phyloP scores from a whole-genome alignment of 2,113 vertebrate genomes.

The Xiphorhynchus elegans region DNA sequence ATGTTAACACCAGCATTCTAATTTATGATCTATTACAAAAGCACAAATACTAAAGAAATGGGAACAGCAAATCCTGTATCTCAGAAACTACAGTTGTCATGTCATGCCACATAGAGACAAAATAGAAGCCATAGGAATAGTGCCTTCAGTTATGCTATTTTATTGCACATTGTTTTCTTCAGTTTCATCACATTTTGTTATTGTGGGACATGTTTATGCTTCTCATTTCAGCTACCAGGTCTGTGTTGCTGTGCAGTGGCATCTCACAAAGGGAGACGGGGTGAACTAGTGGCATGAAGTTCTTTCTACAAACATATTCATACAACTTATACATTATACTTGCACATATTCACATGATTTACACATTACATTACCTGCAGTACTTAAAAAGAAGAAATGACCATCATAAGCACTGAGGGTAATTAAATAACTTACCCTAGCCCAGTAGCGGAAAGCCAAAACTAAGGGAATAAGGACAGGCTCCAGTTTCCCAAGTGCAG shows the following conservation, averaged over 20 bases:
- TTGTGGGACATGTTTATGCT: background rate
- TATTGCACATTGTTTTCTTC: background rate
- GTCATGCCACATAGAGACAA: background rate
- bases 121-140: background rate
- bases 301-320: background rate
- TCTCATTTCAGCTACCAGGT: background rate
- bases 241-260: background rate
- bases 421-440: slow-evolving; percentile 80
- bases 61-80: background rate
- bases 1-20: background rate
- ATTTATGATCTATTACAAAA: background rate
- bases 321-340: background rate
- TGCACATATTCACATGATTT: background rate
- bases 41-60: background rate
- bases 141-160: background rate
- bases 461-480: slow-evolving; percentile 91
- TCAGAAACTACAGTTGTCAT: background rate
- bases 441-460: slow-evolving; percentile 96
- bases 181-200: background rate
- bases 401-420: background rate
- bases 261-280: background rate
- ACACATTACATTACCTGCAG: background rate
- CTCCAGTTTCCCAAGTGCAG: slow-evolving; percentile 89
- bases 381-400: background rate
- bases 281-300: background rate